A percentile compares a stretch with the other conserved stretches of the same genome.
phyloP scores from a whole-genome alignment of 1,140 invertebrate species.

The Mercenaria mercenaria region DNA sequence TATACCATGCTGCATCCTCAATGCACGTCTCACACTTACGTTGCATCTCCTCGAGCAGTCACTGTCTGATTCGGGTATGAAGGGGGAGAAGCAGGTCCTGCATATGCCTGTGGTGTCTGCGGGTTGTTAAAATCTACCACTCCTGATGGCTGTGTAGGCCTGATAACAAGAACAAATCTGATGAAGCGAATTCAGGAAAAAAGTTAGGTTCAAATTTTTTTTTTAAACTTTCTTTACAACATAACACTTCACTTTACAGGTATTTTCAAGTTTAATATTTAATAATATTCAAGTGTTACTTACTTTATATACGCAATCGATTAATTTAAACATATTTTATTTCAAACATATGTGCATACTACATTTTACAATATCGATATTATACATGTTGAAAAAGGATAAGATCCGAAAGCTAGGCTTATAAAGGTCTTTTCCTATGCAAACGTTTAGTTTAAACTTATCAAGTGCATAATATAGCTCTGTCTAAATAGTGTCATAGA shows the following conservation, averaged over 20 bases:
- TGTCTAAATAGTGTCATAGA: too few relatives aligned
- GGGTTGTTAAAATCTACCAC: background rate
- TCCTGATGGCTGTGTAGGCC: background rate
- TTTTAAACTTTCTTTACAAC: background rate
- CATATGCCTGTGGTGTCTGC: slow-evolving; percentile 4
- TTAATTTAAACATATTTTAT: too few relatives aligned
- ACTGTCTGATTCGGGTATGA: background rate
- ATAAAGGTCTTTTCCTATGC: too few relatives aligned
- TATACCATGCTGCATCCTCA: slow-evolving; percentile 23
- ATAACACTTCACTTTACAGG: background rate
- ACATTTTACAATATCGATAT: too few relatives aligned
- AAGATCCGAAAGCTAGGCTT: too few relatives aligned
- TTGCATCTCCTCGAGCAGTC: background rate
- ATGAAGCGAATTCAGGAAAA: background rate
- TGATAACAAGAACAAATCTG: background rate
- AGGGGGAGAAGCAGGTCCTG: background rate
- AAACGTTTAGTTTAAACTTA: too few relatives aligned
- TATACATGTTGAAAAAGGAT: too few relatives aligned
- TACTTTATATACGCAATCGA: too few relatives aligned
- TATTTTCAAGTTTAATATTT: background rate
- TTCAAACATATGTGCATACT: too few relatives aligned
- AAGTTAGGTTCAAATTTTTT: background rate
- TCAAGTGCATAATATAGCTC: too few relatives aligned
- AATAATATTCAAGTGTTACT: background rate
- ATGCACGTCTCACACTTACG: slow-evolving; percentile 34